A percentile compares a stretch with the other conserved stretches of the same genome.
Conservation (phyloP, 2,797 vertebrate species). For the Psittacula derbiana region DNA sequence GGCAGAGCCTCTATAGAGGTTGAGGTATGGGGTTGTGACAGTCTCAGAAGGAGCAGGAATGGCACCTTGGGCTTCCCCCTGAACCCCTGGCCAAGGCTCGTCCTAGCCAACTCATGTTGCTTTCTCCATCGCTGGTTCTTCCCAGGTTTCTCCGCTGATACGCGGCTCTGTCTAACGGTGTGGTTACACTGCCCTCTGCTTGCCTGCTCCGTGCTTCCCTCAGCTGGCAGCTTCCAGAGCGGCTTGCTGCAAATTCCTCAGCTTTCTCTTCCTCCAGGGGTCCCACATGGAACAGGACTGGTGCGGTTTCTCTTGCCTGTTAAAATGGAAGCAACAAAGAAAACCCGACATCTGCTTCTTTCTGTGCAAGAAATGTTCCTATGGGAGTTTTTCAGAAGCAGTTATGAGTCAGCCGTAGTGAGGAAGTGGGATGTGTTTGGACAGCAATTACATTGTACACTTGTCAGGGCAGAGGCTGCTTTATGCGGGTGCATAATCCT, state of each 20-base stretch:
- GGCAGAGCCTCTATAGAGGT: neutral
- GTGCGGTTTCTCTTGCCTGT: neutral
- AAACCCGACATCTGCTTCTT: neutral
- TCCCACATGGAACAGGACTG: neutral
- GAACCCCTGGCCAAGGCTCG: accelerated
- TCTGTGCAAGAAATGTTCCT: neutral
- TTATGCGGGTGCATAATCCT: conserved; percentile 14
- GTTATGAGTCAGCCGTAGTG: neutral
- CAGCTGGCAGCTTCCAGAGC: neutral
- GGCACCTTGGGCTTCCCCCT: accelerated
- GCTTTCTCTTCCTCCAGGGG: neutral
- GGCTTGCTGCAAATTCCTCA: neutral
- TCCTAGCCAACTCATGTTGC: neutral
- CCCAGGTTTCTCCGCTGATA: neutral
- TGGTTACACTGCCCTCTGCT: conserved; percentile 37
- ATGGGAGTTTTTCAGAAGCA: neutral
- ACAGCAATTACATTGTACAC: neutral
- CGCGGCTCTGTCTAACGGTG: neutral
- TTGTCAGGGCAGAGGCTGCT: conserved; percentile 56
- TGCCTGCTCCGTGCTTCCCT: neutral
- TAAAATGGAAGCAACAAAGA: neutral
- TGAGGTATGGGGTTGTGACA: neutral
- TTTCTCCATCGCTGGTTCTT: too few relatives aligned
- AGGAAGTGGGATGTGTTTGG: conserved; percentile 54
- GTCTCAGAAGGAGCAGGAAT: neutral